Evolutionary conservation across 2,797 vertebrate species (phyloP).

Genomic region (Peromyscus eremicus): DNA sequence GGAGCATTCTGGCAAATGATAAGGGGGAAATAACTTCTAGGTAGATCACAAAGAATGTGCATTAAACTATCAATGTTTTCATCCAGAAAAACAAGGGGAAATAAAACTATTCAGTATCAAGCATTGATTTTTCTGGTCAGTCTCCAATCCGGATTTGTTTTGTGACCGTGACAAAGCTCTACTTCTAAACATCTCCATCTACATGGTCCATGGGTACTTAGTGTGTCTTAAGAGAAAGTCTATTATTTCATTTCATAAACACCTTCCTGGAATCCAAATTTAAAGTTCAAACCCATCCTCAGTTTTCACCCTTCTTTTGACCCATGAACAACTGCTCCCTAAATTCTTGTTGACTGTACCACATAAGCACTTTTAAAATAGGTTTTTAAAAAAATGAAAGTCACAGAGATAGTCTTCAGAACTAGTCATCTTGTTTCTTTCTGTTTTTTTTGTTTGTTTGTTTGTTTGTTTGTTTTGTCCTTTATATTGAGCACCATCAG

Average conservation of each 20-base stretch:
- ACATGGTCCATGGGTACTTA: neutral
- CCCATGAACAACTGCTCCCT: neutral
- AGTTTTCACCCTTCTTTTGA: neutral
- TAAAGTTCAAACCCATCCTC: constrained; percentile 28
- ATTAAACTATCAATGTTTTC: neutral
- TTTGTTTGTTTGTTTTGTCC: no score
- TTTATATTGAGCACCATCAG: neutral
- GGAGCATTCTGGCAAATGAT: neutral
- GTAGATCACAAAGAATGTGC: neutral
- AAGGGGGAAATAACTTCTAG: neutral
- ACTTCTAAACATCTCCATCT: neutral
- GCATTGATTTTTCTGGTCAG: neutral
- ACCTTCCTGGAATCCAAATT: neutral
- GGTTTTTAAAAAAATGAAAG: neutral
- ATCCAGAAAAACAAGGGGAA: neutral
- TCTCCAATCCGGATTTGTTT: neutral
- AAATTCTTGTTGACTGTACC: neutral
- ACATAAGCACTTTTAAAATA: neutral
- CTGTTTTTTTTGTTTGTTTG: no score
- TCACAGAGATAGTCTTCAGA: neutral
- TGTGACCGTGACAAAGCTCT: neutral
- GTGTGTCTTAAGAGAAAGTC: neutral
- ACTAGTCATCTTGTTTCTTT: neutral
- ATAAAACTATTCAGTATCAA: neutral
- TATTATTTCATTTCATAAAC: neutral